Evolutionary conservation across 2,888 invertebrate genomes (phyloP).

Genomic region (Pinctada fucata): DNA sequence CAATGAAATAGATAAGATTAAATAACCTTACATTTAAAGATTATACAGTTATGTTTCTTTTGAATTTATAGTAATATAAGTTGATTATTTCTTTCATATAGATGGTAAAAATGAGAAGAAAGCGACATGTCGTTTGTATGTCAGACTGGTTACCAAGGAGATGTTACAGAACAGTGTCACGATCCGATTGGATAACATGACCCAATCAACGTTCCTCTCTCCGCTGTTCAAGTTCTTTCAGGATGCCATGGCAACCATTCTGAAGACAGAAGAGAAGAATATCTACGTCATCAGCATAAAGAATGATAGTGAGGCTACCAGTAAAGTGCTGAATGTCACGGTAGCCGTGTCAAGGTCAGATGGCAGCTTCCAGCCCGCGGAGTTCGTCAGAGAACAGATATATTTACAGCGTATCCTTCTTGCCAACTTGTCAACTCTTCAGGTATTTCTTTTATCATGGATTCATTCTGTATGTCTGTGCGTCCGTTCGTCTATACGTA

Average conservation of each 20-base stretch:
- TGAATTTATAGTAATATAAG: too few relatives aligned
- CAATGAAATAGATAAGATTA: too few relatives aligned
- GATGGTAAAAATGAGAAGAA: slow-evolving; percentile 96
- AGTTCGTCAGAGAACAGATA: slow-evolving; percentile 94
- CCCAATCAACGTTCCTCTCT: slow-evolving; percentile 92
- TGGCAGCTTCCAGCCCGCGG: slow-evolving; percentile 86
- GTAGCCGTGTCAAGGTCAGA: slow-evolving; percentile 85
- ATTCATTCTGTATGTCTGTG: not conserved
- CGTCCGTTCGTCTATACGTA: not conserved
- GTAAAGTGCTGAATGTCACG: slow-evolving; percentile 92
- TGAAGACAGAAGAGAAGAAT: slow-evolving; percentile 94
- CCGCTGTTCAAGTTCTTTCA: slow-evolving; percentile 90
- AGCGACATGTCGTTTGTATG: slow-evolving; percentile 93
- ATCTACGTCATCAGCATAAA: slow-evolving; percentile 94
- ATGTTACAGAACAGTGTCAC: slow-evolving; percentile 97
- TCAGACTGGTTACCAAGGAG: slow-evolving; percentile 93
- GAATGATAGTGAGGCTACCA: slow-evolving; percentile 91
- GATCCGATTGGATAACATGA: slow-evolving; percentile 94
- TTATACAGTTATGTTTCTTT: too few relatives aligned
- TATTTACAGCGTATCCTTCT: slow-evolving; percentile 93
- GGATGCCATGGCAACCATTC: slow-evolving; percentile 91
- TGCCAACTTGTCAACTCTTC: slow-evolving; percentile 91
- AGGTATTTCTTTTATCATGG: slow-evolving; percentile 78
- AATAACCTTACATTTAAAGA: too few relatives aligned
- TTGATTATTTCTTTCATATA: slow-evolving; percentile 64